phyloP scores from a whole-genome alignment of 2,888 invertebrate species.

The Pristionchus mayeri region DNA sequence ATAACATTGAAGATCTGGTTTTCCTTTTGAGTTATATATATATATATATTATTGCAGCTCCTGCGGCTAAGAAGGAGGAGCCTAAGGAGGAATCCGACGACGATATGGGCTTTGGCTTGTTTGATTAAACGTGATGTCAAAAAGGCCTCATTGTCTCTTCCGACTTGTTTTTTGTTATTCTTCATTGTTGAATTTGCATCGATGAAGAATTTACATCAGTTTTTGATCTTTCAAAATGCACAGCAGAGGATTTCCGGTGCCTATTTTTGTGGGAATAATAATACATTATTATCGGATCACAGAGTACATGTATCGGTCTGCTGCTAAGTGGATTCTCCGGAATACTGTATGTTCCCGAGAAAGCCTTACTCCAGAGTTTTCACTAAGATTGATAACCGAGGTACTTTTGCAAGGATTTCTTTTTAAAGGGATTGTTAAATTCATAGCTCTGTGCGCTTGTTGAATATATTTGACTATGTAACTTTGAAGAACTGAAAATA shows the following conservation, averaged over 20 bases:
- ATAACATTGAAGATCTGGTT: not conserved
- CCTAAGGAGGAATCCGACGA: conserved; percentile 80
- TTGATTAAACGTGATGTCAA: too few relatives aligned
- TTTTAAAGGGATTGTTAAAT: too few relatives aligned
- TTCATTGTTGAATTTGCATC: conserved; percentile 50
- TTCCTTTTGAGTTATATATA: not conserved
- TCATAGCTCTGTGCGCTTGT: too few relatives aligned
- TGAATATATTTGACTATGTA: too few relatives aligned
- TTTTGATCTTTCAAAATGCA: not conserved
- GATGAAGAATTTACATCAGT: conserved; percentile 38
- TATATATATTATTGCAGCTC: conserved; percentile 76
- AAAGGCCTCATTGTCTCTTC: conserved; percentile 39
- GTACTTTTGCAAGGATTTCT: too few relatives aligned
- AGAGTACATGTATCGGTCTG: not conserved
- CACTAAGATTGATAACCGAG: conserved; percentile 80
- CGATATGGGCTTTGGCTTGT: conserved; percentile 81
- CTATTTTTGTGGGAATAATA: not conserved
- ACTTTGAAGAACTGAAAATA: too few relatives aligned
- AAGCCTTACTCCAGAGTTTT: conserved; percentile 61
- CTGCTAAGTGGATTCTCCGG: conserved; percentile 62
- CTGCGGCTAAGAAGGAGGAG: conserved; percentile 81
- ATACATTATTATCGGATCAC: not conserved
- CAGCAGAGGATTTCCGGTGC: not conserved
- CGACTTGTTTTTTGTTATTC: conserved; percentile 56
- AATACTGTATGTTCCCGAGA: conserved; percentile 60